Evolutionary conservation across 1,140 invertebrate species (phyloP), one percentile per base, ranked within the genome.

Genomic region (Drosophila subobscura): DNA sequence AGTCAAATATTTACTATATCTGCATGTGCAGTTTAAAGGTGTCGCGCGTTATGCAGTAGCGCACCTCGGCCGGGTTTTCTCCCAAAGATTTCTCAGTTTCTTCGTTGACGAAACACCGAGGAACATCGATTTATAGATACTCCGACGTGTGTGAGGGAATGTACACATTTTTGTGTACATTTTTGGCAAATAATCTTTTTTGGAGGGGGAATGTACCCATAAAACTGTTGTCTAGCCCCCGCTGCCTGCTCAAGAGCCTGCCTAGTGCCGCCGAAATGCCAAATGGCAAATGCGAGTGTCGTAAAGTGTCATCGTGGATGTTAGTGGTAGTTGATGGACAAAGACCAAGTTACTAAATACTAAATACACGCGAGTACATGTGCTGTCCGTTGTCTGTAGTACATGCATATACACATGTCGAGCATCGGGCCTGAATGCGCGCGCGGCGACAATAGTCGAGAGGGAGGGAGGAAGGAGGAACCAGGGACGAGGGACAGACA

Each of bases 331-430:
- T 74, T 74, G 71, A 65, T 74, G 72, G 60, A 74, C 33, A 37
- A 10, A 37, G 33, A 74, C 53, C 57, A 66, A 74, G 53, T 66
- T 74, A 73, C 71, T 73, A 73, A 73, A 72, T 61, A 73, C 71
- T 73, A 64, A 60, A 45, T 47, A 40, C 66, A 33, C 66, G 27
- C 53, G 33, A 46, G 51, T 77, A 77, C 74, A 77, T 77, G 74
- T 77, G 33, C 33, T 37, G 73, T 77, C 59, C 54, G 54, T 27
- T 27, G 25, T 27, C 33, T 37, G 33, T 37, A 37, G 10, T 64
- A 55, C 54, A 77, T 61, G 60, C 64, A 66, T 42, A 68, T 57
- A 78, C 68, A 78, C 75, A 78, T 72, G 75, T 79, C 60, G 40
- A 59, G 47, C 68, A 72, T 65, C 60, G 65, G 71, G 22, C 40